Conservation (phyloP, 2,113 vertebrate genomes). For the Clarias magur region DNA sequence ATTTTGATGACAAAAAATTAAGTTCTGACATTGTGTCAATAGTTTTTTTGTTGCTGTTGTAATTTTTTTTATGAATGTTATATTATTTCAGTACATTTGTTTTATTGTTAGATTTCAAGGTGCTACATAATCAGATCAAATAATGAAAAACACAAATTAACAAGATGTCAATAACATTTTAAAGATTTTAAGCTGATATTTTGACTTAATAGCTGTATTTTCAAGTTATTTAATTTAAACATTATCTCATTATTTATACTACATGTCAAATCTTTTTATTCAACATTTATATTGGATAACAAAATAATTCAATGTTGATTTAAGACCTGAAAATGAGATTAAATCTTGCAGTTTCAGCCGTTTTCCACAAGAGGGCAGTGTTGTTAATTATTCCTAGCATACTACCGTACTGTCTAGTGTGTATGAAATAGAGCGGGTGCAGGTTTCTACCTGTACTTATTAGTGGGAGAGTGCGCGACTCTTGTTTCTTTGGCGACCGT, state of each 20-base stretch:
- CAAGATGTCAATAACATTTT: background rate
- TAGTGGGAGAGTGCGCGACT: background rate
- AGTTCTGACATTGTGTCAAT: too few relatives aligned
- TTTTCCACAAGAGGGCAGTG: background rate
- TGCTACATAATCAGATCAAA: background rate
- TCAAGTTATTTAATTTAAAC: background rate
- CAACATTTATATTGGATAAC: background rate
- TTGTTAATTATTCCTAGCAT: background rate
- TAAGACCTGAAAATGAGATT: too few relatives aligned
- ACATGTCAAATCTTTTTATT: background rate
- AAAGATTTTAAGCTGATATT: background rate
- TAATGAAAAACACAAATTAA: background rate
- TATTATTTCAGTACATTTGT: background rate
- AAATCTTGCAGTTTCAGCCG: background rate
- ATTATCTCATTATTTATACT: background rate
- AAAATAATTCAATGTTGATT: background rate
- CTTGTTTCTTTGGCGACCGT: conserved; percentile 54
- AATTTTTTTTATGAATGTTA: too few relatives aligned
- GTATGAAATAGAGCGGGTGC: background rate
- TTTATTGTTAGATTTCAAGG: background rate
- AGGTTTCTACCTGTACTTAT: background rate
- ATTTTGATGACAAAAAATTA: background rate
- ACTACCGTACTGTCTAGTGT: background rate
- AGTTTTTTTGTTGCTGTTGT: background rate
- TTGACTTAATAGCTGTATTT: background rate